These are phyloP conservation scores for Pipa parva DNA, from an alignment of 2,113 vertebrate genomes.

Conservation along the genomic window DNA sequence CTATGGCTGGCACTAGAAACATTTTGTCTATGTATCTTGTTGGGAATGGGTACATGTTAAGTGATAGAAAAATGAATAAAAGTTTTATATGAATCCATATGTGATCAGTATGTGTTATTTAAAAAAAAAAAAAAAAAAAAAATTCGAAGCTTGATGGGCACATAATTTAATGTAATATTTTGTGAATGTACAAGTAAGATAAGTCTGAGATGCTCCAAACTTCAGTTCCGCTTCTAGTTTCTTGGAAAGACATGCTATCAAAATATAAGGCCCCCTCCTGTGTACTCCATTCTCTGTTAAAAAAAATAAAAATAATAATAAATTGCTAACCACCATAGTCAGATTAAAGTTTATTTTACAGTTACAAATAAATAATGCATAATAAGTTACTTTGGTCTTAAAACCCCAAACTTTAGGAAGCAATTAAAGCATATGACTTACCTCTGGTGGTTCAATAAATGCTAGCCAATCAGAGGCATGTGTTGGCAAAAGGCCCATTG, in stretches of 20 bases:
- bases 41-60: not conserved
- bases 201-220: not conserved
- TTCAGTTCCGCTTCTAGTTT: not conserved
- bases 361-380: not conserved
- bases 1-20: not conserved
- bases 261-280: constrained; percentile 87
- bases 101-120: no score
- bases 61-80: not conserved
- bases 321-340: not conserved
- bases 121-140: no score
- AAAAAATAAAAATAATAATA: constrained; percentile 12
- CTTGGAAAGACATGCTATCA: no score
- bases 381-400: not conserved
- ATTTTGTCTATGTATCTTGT: not conserved
- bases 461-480: constrained; percentile 95
- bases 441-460: constrained; percentile 92
- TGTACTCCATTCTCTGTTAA: constrained; percentile 91
- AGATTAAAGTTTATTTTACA: no score
- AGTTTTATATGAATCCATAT: constrained; percentile 1
- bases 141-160: no score
- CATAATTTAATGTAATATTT: no score
- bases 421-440: constrained; percentile 48
- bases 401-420: not conserved
- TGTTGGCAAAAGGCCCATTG: constrained; percentile 92
- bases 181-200: no score